Base-by-base conservation (phyloP, 2,888 invertebrate genomes). In the Craniophora ligustri region DNA sequence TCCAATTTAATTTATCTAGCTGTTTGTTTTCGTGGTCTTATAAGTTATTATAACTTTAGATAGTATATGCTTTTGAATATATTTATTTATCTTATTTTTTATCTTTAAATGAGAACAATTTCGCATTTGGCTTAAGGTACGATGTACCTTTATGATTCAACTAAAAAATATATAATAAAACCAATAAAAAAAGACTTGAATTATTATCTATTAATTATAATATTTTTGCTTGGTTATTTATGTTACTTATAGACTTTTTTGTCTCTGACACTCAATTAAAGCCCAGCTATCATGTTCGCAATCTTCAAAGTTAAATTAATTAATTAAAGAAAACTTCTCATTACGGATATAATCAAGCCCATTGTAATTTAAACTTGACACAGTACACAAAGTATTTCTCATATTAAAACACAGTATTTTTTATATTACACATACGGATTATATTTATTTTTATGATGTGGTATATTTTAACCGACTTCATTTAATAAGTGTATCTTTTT, bases 341-440 rank as follows among this genome's bases (percentile, higher is more conserved):
- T 34, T 48, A 26, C 23, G 23, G 15, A 39, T 48, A 14, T 57
- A 44, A 61, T 65, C 42, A 18, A 4, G 11, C 6, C 48, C 10
- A 26, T 15, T 23, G 11, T 42, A 42, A 42, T 47, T 47, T 58
- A 5, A 15, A 19, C 30, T n/a, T n/a, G n/a, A n/a, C n/a, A n/a
- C n/a, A n/a, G n/a, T n/a, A n/a, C 15, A 7, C 39, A 58, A 10
- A 6, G 32, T 28, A 44, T 39, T 16, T 26, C 44, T 41, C 30
- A 15, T 40, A 21, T 49, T 14, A 7, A 15, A 15, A 7, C 39
- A 58, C 10, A 6, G 32, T 28, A 44, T 39, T 16, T 26, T 49
- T 41, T 30, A 15, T 40, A 21, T 49, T 14, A 40, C 49, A 59
- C 67, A 26, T 44, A 26, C n/a, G 57, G 30, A 28, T 58, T 45